phyloP scores from a whole-genome alignment of 2,797 vertebrate genomes.

The Alexandromys oeconomus region DNA sequence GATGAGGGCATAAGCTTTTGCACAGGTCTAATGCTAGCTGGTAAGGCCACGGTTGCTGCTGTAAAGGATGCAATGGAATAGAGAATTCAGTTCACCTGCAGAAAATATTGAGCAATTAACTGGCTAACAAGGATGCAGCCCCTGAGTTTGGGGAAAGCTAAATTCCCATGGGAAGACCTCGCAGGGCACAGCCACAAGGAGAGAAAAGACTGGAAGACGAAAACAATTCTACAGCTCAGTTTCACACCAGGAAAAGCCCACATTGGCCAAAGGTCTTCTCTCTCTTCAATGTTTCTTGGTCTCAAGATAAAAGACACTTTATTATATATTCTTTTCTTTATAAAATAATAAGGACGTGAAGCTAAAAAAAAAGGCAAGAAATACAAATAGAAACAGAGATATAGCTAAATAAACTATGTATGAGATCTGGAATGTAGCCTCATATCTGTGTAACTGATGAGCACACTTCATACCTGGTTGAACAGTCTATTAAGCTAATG shows the following conservation, averaged over 20 bases:
- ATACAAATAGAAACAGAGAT: background rate
- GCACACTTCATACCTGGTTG: background rate
- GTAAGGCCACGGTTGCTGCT: conserved; percentile 92
- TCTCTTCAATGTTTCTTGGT: background rate
- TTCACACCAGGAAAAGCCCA: background rate
- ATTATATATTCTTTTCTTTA: conserved; percentile 73
- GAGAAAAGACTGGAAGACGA: conserved; percentile 91
- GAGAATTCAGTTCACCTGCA: conserved; percentile 77
- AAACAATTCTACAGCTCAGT: background rate
- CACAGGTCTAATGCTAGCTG: conserved; percentile 91
- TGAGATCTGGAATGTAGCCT: background rate
- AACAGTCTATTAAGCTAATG: background rate
- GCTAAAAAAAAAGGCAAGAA: background rate
- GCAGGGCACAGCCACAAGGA: conserved; percentile 66
- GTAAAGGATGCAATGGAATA: background rate
- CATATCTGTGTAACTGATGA: background rate
- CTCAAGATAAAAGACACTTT: background rate
- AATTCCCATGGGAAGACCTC: conserved; percentile 84
- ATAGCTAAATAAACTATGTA: background rate
- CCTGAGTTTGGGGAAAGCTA: conserved; percentile 94
- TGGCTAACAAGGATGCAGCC: conserved; percentile 93
- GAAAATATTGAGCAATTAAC: conserved; percentile 94
- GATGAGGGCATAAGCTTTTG: conserved; percentile 94
- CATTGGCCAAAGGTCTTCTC: background rate
- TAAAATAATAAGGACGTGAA: background rate